A percentile compares a stretch with the other conserved stretches of the same genome.
These are phyloP conservation scores for Thalassaphorura encarpata DNA, from an alignment of 1,140 invertebrate species.

Conservation along the genomic window DNA sequence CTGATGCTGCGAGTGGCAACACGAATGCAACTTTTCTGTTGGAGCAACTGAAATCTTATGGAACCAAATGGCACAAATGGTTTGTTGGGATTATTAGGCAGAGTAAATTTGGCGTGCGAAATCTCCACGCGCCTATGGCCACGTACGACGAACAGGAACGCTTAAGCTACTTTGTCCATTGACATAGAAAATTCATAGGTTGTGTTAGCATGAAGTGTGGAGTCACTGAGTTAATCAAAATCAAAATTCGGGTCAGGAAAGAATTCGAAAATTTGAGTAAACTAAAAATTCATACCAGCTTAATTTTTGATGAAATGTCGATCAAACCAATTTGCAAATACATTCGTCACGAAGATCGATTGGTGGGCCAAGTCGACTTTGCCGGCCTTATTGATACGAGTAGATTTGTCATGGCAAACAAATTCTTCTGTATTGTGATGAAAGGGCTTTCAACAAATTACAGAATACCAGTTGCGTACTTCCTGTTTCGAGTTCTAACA, in stretches of 20 bases:
- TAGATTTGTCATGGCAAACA: conserved; percentile 35
- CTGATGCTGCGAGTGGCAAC: not conserved
- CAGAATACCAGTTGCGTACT: conserved; percentile 35
- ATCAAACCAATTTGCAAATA: conserved; percentile 33
- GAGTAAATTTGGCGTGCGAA: not conserved
- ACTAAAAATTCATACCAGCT: conserved; percentile 32
- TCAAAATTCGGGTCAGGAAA: conserved; percentile 25
- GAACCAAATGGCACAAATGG: not conserved
- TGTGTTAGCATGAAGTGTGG: not conserved
- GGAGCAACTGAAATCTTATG: not conserved
- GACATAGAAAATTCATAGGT: not conserved
- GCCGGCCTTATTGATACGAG: conserved; percentile 19
- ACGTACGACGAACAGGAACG: not conserved
- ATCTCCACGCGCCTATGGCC: not conserved
- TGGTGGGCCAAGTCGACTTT: conserved; percentile 34
- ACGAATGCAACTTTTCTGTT: not conserved
- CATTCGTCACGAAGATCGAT: conserved; percentile 26
- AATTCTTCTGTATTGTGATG: conserved; percentile 36
- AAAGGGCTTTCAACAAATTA: conserved; percentile 33
- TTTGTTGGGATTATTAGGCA: not conserved
- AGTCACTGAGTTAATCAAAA: not conserved
- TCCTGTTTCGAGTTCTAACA: conserved; percentile 16
- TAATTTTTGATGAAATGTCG: conserved; percentile 37
- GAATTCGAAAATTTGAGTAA: conserved; percentile 26
- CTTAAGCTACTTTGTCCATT: not conserved